A percentile compares a stretch with the other conserved stretches of the same genome.
Conservation (phyloP, 2,888 invertebrate species). For the Hymenopus coronatus region DNA sequence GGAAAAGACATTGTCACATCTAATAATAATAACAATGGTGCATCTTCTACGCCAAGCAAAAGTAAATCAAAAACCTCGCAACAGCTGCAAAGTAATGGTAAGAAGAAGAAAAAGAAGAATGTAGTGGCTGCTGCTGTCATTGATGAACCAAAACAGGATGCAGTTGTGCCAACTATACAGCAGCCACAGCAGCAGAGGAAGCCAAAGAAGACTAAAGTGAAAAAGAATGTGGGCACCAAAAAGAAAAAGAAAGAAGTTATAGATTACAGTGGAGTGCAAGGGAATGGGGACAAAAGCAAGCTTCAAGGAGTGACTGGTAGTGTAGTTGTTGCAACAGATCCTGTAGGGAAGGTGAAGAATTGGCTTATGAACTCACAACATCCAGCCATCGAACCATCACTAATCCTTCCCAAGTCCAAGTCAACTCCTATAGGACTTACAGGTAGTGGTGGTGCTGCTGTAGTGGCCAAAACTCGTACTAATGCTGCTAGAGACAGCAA, state of each 20-base stretch:
- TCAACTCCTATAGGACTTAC: conserved; percentile 76
- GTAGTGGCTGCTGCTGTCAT: conserved; percentile 40
- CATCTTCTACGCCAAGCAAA: background rate
- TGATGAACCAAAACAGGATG: background rate
- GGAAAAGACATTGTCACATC: conserved; percentile 45
- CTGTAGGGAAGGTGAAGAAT: conserved; percentile 77
- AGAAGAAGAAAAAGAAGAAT: conserved; percentile 42
- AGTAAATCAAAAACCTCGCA: conserved; percentile 31
- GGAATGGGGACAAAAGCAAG: conserved; percentile 38
- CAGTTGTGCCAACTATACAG: conserved; percentile 34
- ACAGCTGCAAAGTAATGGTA: conserved; percentile 37
- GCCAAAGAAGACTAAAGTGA: conserved; percentile 48
- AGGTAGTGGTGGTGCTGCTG: conserved; percentile 35
- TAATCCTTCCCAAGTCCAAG: conserved; percentile 73
- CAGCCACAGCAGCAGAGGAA: conserved; percentile 55
- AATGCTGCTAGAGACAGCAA: background rate
- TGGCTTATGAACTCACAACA: conserved; percentile 70
- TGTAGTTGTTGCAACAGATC: conserved; percentile 43
- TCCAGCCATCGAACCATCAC: conserved; percentile 47
- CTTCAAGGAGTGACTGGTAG: background rate
- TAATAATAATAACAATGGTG: conserved; percentile 46
- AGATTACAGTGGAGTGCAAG: conserved; percentile 70
- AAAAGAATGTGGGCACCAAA: conserved; percentile 38
- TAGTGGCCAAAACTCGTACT: conserved; percentile 14
- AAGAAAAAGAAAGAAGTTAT: conserved; percentile 65